Evolutionary conservation across 1,140 invertebrate species (phyloP).

Genomic region (Sitophilus oryzae): DNA sequence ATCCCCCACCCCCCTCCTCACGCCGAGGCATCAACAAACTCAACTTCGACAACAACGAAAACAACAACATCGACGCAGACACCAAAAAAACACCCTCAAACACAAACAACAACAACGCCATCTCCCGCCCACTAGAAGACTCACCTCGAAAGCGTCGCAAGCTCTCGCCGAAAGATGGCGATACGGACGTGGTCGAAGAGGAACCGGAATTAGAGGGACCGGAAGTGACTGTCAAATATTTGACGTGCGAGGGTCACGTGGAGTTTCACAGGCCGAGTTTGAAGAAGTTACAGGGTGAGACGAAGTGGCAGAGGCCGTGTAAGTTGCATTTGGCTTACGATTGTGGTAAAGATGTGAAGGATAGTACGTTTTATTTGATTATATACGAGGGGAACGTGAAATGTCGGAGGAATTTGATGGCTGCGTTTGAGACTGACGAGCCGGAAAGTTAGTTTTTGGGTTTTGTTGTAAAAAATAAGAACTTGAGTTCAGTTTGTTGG

Average conservation of each 20-base stretch:
- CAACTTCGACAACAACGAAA: slow-evolving; percentile 20
- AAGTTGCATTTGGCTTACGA: slow-evolving; percentile 53
- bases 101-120: background rate
- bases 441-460: slow-evolving; percentile 16
- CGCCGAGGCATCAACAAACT: background rate
- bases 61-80: slow-evolving; percentile 30
- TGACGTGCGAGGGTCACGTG: slow-evolving; percentile 45
- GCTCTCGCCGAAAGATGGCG: background rate
- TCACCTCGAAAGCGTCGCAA: slow-evolving; percentile 32
- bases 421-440: slow-evolving; percentile 35
- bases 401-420: slow-evolving; percentile 51
- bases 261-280: slow-evolving; percentile 49
- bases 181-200: slow-evolving; percentile 19
- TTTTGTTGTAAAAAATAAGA: background rate
- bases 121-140: background rate
- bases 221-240: slow-evolving; percentile 25
- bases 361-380: slow-evolving; percentile 52
- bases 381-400: slow-evolving; percentile 53
- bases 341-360: slow-evolving; percentile 46
- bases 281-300: slow-evolving; percentile 45
- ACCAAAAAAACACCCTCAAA: slow-evolving; percentile 11
- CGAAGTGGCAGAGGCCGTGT: slow-evolving; percentile 53
- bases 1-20: background rate
- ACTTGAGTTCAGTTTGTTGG: background rate
- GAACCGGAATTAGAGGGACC: slow-evolving; percentile 26